Base-by-base conservation (phyloP, 2,797 vertebrate genomes). In the Cryptoprocta ferox region DNA sequence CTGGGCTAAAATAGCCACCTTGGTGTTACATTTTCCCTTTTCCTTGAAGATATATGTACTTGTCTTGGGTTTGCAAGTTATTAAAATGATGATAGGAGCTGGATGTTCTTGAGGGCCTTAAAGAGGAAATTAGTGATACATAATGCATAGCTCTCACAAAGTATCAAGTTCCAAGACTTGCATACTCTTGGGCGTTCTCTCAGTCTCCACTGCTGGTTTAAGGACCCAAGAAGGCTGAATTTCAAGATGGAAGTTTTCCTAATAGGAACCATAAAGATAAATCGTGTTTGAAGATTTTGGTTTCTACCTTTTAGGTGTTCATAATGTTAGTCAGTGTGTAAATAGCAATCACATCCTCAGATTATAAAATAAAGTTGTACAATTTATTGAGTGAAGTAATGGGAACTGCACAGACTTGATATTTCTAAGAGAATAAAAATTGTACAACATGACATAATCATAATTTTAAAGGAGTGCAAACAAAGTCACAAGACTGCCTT, bases 161-260 rank as follows among this genome's bases (percentile, higher is more conserved):
- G 39, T 53, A 39, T 48, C 12, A 50, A 28, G 5, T 53, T 85
- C 68, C 83, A 82, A 94, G 59, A 30, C 4, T 45, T 45, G 19
- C 68, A 35, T n/a, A 71, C 4, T 10, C 35, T 10, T 56, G 30
- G 53, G 45, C 42, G 83, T 94, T 95, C 37, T 61, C 39, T 75
- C n/a, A 70, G 14, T 94, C n/a, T 37, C 59, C 61, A 50, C 2
- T 15, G 53, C 7, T 48, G 7, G n/a, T 16, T 78, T 66, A 68
- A 86, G 63, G 56, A 81, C 16, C 39, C 28, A 65, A 16, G 6
- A 37, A 88, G 50, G 42, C 16, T 93, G 28, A 45, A 86, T 75
- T 81, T 79, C 50, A 21, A 95, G 39, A 30, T 93, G 19, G 11
- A 93, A 26, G 16, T 85, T 81, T 91, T 95, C n/a, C 73, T 88